Percentiles rank a stretch among this genome's conserved stretches.
Conservation (phyloP, 1,140 invertebrate genomes). For the Sarcophaga bullata region DNA sequence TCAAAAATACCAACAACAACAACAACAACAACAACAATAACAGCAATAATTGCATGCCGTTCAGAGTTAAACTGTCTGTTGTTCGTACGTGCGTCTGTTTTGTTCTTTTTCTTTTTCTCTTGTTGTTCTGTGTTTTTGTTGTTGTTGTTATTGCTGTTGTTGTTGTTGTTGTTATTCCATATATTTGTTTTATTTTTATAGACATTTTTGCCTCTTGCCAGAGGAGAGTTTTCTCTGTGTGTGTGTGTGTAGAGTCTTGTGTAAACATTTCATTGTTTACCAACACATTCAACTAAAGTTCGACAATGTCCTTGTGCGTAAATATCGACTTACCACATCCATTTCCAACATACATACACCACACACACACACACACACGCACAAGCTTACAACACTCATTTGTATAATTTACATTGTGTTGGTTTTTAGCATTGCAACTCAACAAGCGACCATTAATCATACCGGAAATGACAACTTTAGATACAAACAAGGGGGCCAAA, state of each 20-base stretch:
- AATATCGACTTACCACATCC: slow-evolving; percentile 39
- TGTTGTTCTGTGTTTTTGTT: too few relatives aligned
- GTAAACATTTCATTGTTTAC: slow-evolving; percentile 22
- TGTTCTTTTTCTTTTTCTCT: too few relatives aligned
- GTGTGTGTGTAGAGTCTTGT: not conserved
- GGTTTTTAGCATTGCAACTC: slow-evolving; percentile 32
- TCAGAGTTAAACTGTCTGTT: slow-evolving; percentile 12
- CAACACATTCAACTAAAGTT: slow-evolving; percentile 11
- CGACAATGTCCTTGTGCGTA: slow-evolving; percentile 37
- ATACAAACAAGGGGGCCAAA: too few relatives aligned
- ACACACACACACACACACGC: not conserved
- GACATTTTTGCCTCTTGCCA: not conserved
- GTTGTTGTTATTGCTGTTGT: too few relatives aligned
- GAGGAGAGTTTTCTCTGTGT: not conserved
- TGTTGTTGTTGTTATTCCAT: not conserved
- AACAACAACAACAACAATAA: too few relatives aligned
- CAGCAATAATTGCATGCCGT: not conserved
- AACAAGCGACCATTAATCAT: slow-evolving; percentile 43
- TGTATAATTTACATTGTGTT: slow-evolving; percentile 36
- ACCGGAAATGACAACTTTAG: slow-evolving; percentile 42
- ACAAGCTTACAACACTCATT: not conserved
- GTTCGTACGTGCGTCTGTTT: not conserved
- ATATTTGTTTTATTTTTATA: slow-evolving; percentile 12
- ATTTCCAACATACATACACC: not conserved
- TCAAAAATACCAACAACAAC: slow-evolving; percentile 16